phyloP scores from a whole-genome alignment of 2,888 invertebrate species.

The Cantharis flavilabris region DNA sequence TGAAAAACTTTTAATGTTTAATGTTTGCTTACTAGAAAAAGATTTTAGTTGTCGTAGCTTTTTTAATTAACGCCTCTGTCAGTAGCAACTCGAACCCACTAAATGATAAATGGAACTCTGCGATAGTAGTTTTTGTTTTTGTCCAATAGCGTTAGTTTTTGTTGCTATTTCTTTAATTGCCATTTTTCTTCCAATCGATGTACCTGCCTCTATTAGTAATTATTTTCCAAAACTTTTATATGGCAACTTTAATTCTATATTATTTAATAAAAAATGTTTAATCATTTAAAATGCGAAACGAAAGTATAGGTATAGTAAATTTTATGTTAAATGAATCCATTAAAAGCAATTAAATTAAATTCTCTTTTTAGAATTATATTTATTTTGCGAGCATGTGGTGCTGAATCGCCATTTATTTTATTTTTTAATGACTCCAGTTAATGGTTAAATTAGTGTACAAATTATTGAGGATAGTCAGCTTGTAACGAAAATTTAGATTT shows the following conservation, averaged over 20 bases:
- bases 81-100: constrained; percentile 34
- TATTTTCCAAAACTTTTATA: neutral
- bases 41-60: constrained; percentile 27
- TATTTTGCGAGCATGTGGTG: constrained; percentile 30
- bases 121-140: constrained; percentile 28
- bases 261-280: neutral
- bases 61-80: constrained; percentile 35
- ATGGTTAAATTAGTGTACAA: constrained; percentile 32
- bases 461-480: constrained; percentile 28
- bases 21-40: constrained; percentile 12
- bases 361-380: constrained; percentile 27
- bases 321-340: constrained; percentile 28
- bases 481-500: constrained; percentile 17
- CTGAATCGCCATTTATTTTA: constrained; percentile 31
- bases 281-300: constrained; percentile 12
- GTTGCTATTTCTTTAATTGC: constrained; percentile 7
- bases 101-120: constrained; percentile 34
- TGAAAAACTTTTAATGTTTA: constrained; percentile 3
- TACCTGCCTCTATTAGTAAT: neutral
- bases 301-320: constrained; percentile 4
- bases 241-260: neutral
- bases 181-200: neutral
- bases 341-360: constrained; percentile 27
- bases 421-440: constrained; percentile 30
- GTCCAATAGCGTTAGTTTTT: constrained; percentile 31